These are phyloP conservation scores for Brienomyrus brachyistius DNA, from an alignment of 2,113 vertebrate genomes.

Conservation along the genomic window DNA sequence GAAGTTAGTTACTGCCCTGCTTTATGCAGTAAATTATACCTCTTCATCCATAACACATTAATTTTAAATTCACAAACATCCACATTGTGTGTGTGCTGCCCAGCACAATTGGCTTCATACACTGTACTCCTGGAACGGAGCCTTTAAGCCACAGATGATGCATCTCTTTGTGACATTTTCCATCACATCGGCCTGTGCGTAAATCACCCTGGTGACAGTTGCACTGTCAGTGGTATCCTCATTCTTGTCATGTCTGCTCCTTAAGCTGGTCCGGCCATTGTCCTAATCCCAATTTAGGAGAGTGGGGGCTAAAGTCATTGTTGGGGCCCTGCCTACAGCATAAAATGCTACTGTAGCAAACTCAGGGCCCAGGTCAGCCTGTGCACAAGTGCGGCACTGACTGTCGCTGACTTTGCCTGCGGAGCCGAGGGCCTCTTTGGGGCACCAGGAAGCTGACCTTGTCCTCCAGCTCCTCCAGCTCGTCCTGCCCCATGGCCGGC, in stretches of 20 bases:
- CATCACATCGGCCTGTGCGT: background rate
- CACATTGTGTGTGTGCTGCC: background rate
- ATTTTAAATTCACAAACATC: background rate
- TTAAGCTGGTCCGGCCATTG: background rate
- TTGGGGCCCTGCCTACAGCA: background rate
- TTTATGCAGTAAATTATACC: background rate
- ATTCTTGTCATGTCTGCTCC: background rate
- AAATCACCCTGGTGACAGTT: background rate
- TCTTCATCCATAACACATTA: background rate
- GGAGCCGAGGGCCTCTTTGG: background rate
- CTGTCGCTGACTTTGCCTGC: background rate
- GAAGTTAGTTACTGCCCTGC: background rate
- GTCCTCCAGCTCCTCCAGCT: conserved; percentile 74
- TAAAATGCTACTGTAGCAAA: background rate
- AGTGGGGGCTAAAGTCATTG: background rate
- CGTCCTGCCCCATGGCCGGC: conserved; percentile 81
- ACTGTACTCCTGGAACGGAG: background rate
- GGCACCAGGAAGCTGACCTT: conserved; percentile 59
- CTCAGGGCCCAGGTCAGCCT: background rate
- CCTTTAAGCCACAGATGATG: background rate
- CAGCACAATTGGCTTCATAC: background rate
- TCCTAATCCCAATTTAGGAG: background rate
- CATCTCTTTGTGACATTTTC: background rate
- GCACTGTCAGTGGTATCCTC: background rate
- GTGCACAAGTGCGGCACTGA: background rate